Percentiles rank a stretch among this genome's conserved stretches.
Evolutionary conservation across 2,888 invertebrate genomes (phyloP).

Genomic region (Drosophila parthenogenetica): DNA sequence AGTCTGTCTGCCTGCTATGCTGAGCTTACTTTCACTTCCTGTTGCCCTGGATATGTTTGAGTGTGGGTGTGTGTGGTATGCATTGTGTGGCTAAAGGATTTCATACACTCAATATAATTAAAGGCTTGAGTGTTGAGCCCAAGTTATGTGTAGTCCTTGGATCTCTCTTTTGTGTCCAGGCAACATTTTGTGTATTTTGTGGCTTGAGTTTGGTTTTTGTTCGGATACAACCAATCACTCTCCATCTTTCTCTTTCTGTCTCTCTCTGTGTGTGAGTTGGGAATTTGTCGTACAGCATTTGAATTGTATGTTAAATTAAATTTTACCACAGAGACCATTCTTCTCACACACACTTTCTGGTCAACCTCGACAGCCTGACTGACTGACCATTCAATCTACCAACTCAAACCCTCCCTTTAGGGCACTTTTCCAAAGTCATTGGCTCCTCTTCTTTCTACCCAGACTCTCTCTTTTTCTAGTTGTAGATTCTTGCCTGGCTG

Average conservation of each 20-base stretch:
- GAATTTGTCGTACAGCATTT: constrained; percentile 67
- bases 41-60: constrained; percentile 38
- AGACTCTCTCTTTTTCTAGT: neutral
- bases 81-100: constrained; percentile 81
- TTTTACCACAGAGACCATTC: constrained; percentile 68
- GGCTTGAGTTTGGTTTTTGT: constrained; percentile 58
- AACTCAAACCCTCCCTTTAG: neutral
- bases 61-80: constrained; percentile 24
- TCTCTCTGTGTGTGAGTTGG: constrained; percentile 22
- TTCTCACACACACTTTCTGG: neutral
- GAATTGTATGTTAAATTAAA: constrained; percentile 81
- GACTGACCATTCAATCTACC: constrained; percentile 19
- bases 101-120: constrained; percentile 83
- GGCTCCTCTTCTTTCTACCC: constrained; percentile 18
- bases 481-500: constrained; percentile 25
- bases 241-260: neutral
- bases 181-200: constrained; percentile 74
- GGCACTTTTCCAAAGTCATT: constrained; percentile 50
- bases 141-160: constrained; percentile 43
- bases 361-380: neutral
- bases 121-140: constrained; percentile 76
- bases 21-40: constrained; percentile 74
- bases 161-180: constrained; percentile 61
- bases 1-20: constrained; percentile 35
- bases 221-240: constrained; percentile 30